These are phyloP conservation scores for Brachionichthys hirsutus DNA, from an alignment of 2,113 vertebrate genomes.

Conservation along the genomic window DNA sequence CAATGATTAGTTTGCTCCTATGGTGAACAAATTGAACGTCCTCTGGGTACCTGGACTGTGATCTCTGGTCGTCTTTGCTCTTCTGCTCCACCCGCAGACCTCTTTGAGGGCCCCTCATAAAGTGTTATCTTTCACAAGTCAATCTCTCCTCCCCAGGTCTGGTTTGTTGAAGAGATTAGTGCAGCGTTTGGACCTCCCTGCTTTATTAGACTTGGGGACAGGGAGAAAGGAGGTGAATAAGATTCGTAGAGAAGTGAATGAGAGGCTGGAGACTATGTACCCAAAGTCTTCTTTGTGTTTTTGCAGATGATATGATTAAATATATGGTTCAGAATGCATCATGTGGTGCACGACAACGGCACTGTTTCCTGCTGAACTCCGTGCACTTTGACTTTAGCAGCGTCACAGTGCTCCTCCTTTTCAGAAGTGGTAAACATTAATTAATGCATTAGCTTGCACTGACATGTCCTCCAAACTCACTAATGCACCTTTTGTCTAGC, in stretches of 20 bases:
- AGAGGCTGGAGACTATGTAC: constrained; percentile 53
- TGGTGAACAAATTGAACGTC: too few relatives aligned
- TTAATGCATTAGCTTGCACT: too few relatives aligned
- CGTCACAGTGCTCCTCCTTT: too few relatives aligned
- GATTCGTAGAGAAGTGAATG: constrained; percentile 48
- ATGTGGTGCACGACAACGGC: constrained; percentile 6
- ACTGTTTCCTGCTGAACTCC: constrained; percentile 5
- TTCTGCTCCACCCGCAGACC: constrained; percentile 43
- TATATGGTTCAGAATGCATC: constrained; percentile 11
- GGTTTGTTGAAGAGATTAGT: constrained; percentile 35
- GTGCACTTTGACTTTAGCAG: constrained; percentile 6
- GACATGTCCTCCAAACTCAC: neutral
- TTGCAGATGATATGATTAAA: constrained; percentile 32
- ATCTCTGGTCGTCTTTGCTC: constrained; percentile 21
- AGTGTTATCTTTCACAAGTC: constrained; percentile 73
- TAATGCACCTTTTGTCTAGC: neutral
- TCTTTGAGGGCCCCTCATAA: constrained; percentile 64
- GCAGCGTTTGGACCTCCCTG: constrained; percentile 36
- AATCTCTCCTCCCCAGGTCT: constrained; percentile 58
- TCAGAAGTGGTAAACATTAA: neutral
- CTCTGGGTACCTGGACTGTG: neutral
- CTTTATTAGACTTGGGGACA: constrained; percentile 49
- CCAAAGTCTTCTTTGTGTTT: constrained; percentile 39
- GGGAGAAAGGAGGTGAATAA: constrained; percentile 20
- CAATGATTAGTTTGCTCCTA: neutral